phyloP scores from a whole-genome alignment of 2,797 vertebrate species.

The Chelidonichthys spinosus region DNA sequence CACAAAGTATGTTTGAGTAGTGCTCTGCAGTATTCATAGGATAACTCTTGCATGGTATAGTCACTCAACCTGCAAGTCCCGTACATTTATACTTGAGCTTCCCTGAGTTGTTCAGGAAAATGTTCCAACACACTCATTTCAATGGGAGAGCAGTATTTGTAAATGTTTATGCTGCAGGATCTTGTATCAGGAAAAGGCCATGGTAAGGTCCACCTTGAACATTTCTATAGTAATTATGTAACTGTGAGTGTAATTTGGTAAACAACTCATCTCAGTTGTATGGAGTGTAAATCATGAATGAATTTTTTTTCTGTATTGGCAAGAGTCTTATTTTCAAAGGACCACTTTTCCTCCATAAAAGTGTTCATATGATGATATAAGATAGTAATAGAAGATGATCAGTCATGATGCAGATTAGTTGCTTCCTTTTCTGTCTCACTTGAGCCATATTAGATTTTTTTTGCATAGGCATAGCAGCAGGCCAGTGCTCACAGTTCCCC shows the following conservation, averaged over 20 bases:
- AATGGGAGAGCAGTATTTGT: constrained; percentile 22
- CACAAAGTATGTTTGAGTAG: constrained; percentile 68
- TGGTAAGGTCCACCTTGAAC: constrained; percentile 60
- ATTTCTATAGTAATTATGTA: constrained; percentile 47
- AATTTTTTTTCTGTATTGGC: background rate
- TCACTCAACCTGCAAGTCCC: constrained; percentile 46
- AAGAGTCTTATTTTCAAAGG: constrained; percentile 6
- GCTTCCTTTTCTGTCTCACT: constrained; percentile 26
- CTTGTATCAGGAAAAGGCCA: constrained; percentile 63
- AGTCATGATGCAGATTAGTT: constrained; percentile 3
- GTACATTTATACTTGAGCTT: constrained; percentile 23
- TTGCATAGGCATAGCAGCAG: constrained; percentile 19
- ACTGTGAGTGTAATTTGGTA: background rate
- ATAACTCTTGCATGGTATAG: constrained; percentile 57
- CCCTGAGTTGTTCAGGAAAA: constrained; percentile 25
- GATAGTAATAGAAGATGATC: constrained; percentile 2
- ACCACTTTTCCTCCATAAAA: constrained; percentile 9
- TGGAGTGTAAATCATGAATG: background rate
- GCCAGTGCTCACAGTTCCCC: constrained; percentile 36
- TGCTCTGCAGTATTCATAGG: constrained; percentile 55
- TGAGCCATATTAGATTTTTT: constrained; percentile 34
- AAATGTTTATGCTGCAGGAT: constrained; percentile 67
- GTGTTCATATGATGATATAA: background rate
- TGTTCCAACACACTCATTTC: constrained; percentile 11
- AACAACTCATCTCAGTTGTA: constrained; percentile 4